A percentile compares a stretch with the other conserved stretches of the same genome.
Conservation (phyloP, 2,113 vertebrate genomes). For the Anas platyrhynchos region DNA sequence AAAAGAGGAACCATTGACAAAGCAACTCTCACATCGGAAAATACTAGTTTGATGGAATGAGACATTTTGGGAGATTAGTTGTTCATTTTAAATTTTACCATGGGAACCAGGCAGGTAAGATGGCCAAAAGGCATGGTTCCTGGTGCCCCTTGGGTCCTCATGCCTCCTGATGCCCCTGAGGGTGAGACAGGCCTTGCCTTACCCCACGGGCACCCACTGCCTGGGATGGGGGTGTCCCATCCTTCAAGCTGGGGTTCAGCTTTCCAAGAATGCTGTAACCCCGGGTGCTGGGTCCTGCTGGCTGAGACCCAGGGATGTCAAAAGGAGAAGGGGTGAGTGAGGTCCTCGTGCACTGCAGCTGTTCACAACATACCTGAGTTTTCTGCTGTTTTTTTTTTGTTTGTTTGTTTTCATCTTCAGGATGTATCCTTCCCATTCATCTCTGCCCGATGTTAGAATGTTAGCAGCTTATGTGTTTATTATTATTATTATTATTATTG, state of each 20-base stretch:
- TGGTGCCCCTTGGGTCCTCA: not conserved
- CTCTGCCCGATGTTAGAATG: not conserved
- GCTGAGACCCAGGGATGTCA: not conserved
- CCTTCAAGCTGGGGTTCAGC: not conserved
- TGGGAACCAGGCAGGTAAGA: not conserved
- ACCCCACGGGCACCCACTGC: not conserved
- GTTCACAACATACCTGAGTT: too few species aligned
- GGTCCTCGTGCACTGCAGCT: not conserved
- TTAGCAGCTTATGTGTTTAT: not conserved
- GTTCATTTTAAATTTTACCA: not conserved
- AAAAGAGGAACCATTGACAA: not conserved
- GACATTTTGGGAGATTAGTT: not conserved
- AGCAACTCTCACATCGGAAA: not conserved
- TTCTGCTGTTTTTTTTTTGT: not conserved
- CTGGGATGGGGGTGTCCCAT: not conserved
- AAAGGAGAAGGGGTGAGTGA: not conserved
- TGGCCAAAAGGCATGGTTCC: not conserved
- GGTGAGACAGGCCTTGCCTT: not conserved
- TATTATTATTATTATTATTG: too few species aligned
- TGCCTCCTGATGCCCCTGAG: not conserved
- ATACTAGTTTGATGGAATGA: not conserved
- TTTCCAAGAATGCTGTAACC: not conserved
- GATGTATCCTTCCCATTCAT: not conserved
- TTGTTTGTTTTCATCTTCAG: not conserved
- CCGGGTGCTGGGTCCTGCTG: fast-evolving